These are phyloP conservation scores for Megaceryle torquata DNA, from an alignment of 2,113 vertebrate species.

Conservation along the genomic window DNA sequence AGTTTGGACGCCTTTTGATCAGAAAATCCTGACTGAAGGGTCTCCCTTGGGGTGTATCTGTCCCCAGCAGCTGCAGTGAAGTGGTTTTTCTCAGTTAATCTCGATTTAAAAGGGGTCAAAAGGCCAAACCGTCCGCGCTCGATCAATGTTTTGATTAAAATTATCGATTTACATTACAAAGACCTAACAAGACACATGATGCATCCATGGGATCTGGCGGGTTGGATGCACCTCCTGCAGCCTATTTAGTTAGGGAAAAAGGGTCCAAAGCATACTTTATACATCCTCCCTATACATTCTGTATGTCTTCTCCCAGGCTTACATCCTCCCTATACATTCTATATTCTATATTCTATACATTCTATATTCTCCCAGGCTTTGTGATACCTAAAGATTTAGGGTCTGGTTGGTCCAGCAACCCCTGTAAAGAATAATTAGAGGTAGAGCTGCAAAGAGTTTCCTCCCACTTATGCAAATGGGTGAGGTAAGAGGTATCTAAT, in stretches of 20 bases:
- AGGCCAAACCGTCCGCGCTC: background rate
- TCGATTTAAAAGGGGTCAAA: background rate
- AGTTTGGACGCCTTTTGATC: background rate
- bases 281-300: fast-evolving
- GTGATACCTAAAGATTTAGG: background rate
- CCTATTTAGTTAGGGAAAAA: background rate
- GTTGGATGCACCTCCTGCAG: fast-evolving
- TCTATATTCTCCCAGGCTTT: background rate
- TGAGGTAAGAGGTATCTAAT: conserved; percentile 76
- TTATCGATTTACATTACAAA: background rate
- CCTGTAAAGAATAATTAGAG: conserved; percentile 44
- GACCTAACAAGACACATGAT: background rate
- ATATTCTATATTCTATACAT: fast-evolving
- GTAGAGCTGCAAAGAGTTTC: conserved; percentile 58
- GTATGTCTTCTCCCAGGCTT: fast-evolving
- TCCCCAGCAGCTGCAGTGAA: background rate
- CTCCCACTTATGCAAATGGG: conserved; percentile 73
- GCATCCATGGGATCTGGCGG: fast-evolving
- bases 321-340: fast-evolving
- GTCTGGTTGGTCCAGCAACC: background rate
- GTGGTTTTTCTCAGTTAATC: background rate
- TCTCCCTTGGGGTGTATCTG: fast-evolving
- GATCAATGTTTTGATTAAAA: background rate
- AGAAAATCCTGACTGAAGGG: background rate
- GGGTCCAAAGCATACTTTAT: fast-evolving